These are phyloP conservation scores for Morpho achilles DNA, from an alignment of 2,888 invertebrate genomes.

Conservation along the genomic window DNA sequence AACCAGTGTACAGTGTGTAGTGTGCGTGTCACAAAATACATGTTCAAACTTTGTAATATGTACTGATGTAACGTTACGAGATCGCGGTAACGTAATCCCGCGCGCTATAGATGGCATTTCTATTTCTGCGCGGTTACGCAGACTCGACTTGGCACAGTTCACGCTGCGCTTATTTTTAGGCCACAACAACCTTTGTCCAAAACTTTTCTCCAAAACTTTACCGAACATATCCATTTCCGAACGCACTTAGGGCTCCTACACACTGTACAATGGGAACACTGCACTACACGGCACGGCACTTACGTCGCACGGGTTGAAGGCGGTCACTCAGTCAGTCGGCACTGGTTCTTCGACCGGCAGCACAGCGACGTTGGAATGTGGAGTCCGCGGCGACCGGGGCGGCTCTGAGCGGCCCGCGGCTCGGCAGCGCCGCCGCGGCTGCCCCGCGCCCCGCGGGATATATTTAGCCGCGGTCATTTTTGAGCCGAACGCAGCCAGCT, in stretches of 20 bases:
- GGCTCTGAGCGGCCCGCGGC: constrained; percentile 74
- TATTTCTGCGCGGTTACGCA: constrained; percentile 48
- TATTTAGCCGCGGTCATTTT: constrained; percentile 69
- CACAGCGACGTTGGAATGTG: constrained; percentile 83
- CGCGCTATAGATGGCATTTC: constrained; percentile 64
- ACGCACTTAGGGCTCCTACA: constrained; percentile 38
- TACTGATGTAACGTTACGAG: constrained; percentile 19
- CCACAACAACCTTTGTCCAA: constrained; percentile 29
- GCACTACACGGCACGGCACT: constrained; percentile 67
- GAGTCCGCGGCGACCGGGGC: constrained; percentile 85
- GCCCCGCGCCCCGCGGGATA: constrained; percentile 39
- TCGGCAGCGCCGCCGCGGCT: constrained; percentile 33
- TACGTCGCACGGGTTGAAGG: constrained; percentile 77
- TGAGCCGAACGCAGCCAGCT: constrained; percentile 67
- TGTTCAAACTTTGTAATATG: background rate
- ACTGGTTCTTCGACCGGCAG: constrained; percentile 66
- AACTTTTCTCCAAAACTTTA: constrained; percentile 26
- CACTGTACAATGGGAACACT: constrained; percentile 47
- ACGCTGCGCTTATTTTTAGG: constrained; percentile 57
- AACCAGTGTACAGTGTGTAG: constrained; percentile 38
- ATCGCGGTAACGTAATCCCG: constrained; percentile 65
- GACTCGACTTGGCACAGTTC: constrained; percentile 48
- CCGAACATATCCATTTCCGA: constrained; percentile 25
- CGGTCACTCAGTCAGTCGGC: constrained; percentile 70
- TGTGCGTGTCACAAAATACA: constrained; percentile 27